A percentile compares a stretch with the other conserved stretches of the same genome.
These are phyloP conservation scores for Hartigia nigra DNA, from an alignment of 2,888 invertebrate species.

Conservation along the genomic window DNA sequence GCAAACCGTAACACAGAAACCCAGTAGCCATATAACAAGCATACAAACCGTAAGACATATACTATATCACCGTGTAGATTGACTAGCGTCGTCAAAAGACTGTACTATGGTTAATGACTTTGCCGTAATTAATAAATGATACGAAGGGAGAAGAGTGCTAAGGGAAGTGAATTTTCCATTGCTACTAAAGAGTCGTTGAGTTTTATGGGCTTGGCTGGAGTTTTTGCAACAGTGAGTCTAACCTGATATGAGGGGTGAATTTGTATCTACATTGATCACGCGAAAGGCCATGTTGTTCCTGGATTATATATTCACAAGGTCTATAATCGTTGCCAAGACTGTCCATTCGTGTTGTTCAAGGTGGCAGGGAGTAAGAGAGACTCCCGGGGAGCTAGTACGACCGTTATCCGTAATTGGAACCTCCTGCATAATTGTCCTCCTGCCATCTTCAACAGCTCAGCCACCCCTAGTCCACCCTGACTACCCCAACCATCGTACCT, in stretches of 20 bases:
- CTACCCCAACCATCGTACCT: neutral
- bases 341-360: neutral
- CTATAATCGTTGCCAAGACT: neutral
- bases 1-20: neutral
- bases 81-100: neutral
- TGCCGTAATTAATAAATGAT: neutral
- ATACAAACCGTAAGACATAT: neutral
- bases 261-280: neutral
- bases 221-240: neutral
- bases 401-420: constrained; percentile 54
- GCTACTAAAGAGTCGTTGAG: neutral
- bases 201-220: neutral
- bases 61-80: neutral
- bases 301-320: neutral
- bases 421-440: constrained; percentile 53
- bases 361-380: neutral
- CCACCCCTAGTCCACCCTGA: neutral
- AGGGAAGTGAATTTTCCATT: neutral
- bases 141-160: neutral
- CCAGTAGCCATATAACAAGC: neutral
- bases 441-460: constrained; percentile 14
- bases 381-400: constrained; percentile 22
- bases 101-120: neutral
- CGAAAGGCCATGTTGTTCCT: neutral
- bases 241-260: neutral